These are phyloP conservation scores for Philereme transversata DNA, from an alignment of 2,888 invertebrate species.

Conservation along the genomic window DNA sequence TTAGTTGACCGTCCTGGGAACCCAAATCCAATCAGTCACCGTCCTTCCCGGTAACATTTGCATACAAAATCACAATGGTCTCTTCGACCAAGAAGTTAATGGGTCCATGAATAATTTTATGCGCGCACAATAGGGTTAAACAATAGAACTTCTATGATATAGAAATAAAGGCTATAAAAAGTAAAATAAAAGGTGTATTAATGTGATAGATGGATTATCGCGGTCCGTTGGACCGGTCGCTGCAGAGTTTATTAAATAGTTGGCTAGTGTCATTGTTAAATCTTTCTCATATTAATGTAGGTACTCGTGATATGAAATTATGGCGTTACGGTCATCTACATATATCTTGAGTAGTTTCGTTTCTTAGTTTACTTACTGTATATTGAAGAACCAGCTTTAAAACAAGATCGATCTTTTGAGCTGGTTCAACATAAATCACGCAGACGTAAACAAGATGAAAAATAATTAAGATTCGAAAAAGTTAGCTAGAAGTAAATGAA, in stretches of 20 bases:
- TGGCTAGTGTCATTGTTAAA: constrained; percentile 27
- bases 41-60: constrained; percentile 65
- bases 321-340: constrained; percentile 17
- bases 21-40: constrained; percentile 74
- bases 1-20: constrained; percentile 69
- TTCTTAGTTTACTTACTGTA: neutral
- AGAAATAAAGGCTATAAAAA: neutral
- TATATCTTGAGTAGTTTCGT: neutral
- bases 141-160: constrained; percentile 64
- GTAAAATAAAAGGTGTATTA: constrained; percentile 66
- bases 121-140: constrained; percentile 72
- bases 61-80: constrained; percentile 77
- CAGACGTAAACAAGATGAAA: too few species aligned
- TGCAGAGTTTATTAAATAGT: constrained; percentile 43
- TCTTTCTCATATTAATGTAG: constrained; percentile 9
- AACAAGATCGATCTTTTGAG: too few species aligned
- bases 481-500: too few species aligned
- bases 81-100: constrained; percentile 76
- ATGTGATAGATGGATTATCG: constrained; percentile 70
- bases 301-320: constrained; percentile 20
- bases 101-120: constrained; percentile 71
- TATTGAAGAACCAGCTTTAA: neutral
- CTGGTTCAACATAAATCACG: too few species aligned
- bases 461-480: too few species aligned
- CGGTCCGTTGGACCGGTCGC: constrained; percentile 71